Percentiles rank a stretch among this genome's conserved stretches.
Evolutionary conservation across 2,113 vertebrate genomes (phyloP).

Genomic region (Spizaetus ornatus): DNA sequence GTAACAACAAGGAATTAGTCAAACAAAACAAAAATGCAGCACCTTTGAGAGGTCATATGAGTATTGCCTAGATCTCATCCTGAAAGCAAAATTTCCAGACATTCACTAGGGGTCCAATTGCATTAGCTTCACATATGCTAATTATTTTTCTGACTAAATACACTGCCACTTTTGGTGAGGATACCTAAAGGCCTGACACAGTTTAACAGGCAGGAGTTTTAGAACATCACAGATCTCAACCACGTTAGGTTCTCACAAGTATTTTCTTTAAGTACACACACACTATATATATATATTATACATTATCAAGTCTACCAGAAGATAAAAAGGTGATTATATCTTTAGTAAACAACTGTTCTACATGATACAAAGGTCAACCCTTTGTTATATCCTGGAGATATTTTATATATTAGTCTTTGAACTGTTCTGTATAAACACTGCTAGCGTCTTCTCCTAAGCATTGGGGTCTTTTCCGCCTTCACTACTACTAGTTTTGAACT

Average conservation of each 20-base stretch:
- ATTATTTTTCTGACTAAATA: background rate
- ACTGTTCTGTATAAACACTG: background rate
- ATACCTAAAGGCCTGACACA: background rate
- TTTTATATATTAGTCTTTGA: background rate
- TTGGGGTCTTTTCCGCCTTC: background rate
- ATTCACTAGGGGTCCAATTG: background rate
- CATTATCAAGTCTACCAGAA: background rate
- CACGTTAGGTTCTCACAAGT: background rate
- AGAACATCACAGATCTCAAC: background rate
- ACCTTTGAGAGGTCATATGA: background rate
- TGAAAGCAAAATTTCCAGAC: background rate
- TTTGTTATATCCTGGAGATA: background rate
- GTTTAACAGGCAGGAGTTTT: background rate
- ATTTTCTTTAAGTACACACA: background rate
- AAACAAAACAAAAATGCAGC: background rate
- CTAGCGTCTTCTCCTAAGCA: background rate
- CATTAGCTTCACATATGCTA: background rate
- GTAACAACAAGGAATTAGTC: background rate
- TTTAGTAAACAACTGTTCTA: background rate
- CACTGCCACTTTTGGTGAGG: background rate
- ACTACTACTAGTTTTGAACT: background rate
- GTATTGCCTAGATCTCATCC: background rate
- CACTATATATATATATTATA: background rate
- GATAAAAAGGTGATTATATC: background rate
- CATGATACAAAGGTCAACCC: background rate